These are phyloP conservation scores for Euwallacea fornicatus DNA, from an alignment of 1,140 invertebrate species.

Conservation along the genomic window DNA sequence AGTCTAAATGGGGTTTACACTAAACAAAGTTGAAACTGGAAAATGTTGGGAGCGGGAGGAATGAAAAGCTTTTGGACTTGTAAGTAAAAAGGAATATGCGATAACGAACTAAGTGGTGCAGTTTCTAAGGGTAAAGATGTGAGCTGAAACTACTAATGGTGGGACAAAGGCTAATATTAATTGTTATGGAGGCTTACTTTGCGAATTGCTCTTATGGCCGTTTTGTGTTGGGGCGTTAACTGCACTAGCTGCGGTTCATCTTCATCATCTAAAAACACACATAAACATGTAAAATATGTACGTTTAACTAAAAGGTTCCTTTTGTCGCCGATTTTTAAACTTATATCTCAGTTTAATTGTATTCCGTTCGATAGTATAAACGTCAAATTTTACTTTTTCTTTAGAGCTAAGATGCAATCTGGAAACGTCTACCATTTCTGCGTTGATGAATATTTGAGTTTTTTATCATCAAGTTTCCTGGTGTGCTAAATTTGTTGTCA, in stretches of 20 bases:
- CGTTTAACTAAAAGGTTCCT: background rate
- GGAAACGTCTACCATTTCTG: no score
- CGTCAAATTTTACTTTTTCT: no score
- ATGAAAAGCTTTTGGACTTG: slow-evolving; percentile 13
- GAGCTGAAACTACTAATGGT: background rate
- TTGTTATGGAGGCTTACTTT: slow-evolving; percentile 66
- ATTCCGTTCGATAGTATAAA: no score
- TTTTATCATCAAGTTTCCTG: no score
- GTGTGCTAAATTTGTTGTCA: no score
- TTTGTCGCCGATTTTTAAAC: no score
- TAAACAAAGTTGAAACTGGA: no score
- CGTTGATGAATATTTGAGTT: no score
- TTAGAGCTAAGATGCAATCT: no score
- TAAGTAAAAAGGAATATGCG: slow-evolving; percentile 8
- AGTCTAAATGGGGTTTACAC: background rate
- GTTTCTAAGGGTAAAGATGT: background rate
- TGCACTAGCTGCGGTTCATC: slow-evolving; percentile 76
- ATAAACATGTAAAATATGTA: slow-evolving; percentile 23
- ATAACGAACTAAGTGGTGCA: slow-evolving; percentile 10
- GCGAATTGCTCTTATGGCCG: slow-evolving; percentile 88
- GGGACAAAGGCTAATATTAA: background rate
- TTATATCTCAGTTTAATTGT: no score
- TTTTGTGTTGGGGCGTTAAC: slow-evolving; percentile 84
- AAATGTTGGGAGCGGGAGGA: background rate
- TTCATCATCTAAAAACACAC: slow-evolving; percentile 67